Percentiles rank a stretch among this genome's conserved stretches.
Conservation (phyloP, 2,797 vertebrate species). For the Scarus forsteni region DNA sequence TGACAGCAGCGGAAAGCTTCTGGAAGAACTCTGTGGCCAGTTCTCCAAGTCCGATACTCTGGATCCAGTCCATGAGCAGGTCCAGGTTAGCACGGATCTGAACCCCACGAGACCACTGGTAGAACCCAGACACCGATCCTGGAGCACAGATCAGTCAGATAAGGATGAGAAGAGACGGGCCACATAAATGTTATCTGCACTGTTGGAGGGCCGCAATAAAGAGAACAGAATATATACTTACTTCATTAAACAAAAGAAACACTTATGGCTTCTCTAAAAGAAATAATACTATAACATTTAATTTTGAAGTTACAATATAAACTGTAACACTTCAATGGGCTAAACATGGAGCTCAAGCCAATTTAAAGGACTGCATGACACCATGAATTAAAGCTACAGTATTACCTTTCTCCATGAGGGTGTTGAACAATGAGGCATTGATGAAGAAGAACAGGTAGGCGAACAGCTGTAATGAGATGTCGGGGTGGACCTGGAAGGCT, state of each 20-base stretch:
- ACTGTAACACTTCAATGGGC: no score
- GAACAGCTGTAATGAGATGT: slow-evolving; percentile 83
- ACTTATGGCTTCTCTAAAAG: no score
- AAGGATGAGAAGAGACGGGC: no score
- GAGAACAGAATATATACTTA: no score
- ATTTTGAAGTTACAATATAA: no score
- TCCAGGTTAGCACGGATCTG: slow-evolving; percentile 88
- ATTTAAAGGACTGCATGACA: no score
- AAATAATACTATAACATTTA: no score
- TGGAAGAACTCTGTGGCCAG: slow-evolving; percentile 82
- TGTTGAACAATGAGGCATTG: slow-evolving; percentile 87
- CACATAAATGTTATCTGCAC: no score
- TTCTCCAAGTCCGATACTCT: slow-evolving; percentile 78
- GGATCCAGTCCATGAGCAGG: slow-evolving; percentile 86
- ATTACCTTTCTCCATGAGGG: slow-evolving; percentile 87
- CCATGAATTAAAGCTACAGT: neutral
- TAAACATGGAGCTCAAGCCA: no score
- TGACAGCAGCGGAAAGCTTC: slow-evolving; percentile 86
- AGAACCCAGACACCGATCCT: slow-evolving; percentile 85
- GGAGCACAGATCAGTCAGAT: neutral
- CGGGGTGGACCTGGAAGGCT: slow-evolving; percentile 81
- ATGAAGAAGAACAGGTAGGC: slow-evolving; percentile 89
- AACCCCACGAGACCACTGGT: slow-evolving; percentile 87
- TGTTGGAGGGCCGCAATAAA: no score
- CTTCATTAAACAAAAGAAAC: no score